Evolutionary conservation across 2,113 vertebrate species (phyloP), one percentile per base, ranked within the genome.

Genomic region (Isichthys henryi): DNA sequence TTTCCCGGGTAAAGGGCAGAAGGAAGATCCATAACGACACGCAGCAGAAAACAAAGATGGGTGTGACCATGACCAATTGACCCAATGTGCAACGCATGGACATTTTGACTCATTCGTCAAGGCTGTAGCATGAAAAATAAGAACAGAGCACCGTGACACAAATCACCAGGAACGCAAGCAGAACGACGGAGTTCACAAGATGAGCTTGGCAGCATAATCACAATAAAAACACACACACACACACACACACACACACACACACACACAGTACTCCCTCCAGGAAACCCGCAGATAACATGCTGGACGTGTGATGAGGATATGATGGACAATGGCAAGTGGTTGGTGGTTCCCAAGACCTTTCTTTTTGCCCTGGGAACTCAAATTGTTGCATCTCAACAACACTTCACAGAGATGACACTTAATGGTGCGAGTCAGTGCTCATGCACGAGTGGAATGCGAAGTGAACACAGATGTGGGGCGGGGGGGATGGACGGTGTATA

Each of bases 91-190:
- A 94, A 92, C 0, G 21, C 19, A 92, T 93, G 91, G 95, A 94
- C 94, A 95, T 95, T 95, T 96, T 94, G 95, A 96, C 94, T 96
- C 94, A 95, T 95, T 95, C 92, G 11, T 70, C 49, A 35, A 88
- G 56, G 53, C 39, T 39, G 58, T 50, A 83, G 88, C 89, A 91
- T 77, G 46, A 23, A 88, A 45, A 90, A 89, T 9, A 1, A 15
- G 13, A 10, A 35, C 6, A 15, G 56, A 89, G 8, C 21, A 27
- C 43, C 31, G 23, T 77, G n/a, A 35, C 9, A 86, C 49, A 56
- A 5, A 39, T 31, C 5, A 84, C 9, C 3, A 48, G 70, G 49
- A 77, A 45, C 5, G n/a, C n/a, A 46, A 4, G 5, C 5, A 13
- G 11, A 6, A 35, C 5, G 84, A 27, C 48, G 31, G 31, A 19